phyloP scores from a whole-genome alignment of 1,140 invertebrate species.

The Schlechtendalia chinensis region DNA sequence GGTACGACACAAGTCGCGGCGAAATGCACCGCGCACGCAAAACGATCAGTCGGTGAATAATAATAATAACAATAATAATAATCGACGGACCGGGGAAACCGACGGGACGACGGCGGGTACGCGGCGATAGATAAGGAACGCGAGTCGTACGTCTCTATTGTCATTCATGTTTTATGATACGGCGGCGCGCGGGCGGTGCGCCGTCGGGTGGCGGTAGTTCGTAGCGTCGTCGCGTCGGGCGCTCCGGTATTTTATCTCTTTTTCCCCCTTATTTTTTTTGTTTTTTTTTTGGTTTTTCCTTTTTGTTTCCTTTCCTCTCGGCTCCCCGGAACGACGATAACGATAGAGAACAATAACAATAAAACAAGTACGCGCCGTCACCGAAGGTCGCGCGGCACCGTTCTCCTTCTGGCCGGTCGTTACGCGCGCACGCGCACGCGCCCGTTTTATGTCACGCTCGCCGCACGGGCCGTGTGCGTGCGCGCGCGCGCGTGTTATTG shows the following conservation, averaged over 20 bases:
- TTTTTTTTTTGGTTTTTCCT: too few species aligned
- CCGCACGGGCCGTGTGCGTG: too few species aligned
- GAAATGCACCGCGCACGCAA: too few species aligned
- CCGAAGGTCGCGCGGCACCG: not conserved
- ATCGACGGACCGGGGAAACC: too few species aligned
- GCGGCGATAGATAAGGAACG: not conserved
- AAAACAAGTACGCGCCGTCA: not conserved
- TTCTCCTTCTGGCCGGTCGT: not conserved
- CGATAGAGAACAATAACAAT: not conserved
- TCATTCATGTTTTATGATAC: not conserved
- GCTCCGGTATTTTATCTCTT: constrained; percentile 36
- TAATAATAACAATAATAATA: not conserved
- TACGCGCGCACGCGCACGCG: not conserved
- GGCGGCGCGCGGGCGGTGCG: not conserved
- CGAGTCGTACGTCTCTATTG: not conserved
- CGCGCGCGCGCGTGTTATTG: too few species aligned
- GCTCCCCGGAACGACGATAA: constrained; percentile 9
- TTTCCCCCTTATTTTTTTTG: not conserved
- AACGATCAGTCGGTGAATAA: too few species aligned
- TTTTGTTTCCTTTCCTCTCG: too few species aligned
- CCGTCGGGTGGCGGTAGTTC: not conserved
- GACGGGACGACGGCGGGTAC: not conserved
- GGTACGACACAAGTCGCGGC: too few species aligned
- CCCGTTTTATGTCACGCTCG: too few species aligned
- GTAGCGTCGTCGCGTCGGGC: constrained; percentile 17